phyloP scores from a whole-genome alignment of 2,113 vertebrate species.

The Lipotes vexillifer region DNA sequence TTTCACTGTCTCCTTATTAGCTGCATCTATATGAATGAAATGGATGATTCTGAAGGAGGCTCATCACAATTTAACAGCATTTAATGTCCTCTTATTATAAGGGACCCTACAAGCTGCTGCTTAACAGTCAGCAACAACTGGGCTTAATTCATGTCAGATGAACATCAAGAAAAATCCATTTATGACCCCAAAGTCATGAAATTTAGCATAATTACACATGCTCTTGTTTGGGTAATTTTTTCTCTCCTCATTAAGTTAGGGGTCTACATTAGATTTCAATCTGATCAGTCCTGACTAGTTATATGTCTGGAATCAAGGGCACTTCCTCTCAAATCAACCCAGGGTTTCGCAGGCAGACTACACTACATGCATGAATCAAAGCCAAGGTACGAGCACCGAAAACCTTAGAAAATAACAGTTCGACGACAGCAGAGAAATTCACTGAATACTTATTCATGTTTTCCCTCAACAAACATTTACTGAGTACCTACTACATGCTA shows the following conservation, averaged over 20 bases:
- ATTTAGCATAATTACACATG: slow-evolving; percentile 82
- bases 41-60: slow-evolving; percentile 49
- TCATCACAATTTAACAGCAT: slow-evolving; percentile 64
- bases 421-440: neutral
- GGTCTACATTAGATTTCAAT: slow-evolving; percentile 64
- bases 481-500: neutral
- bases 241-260: slow-evolving; percentile 75
- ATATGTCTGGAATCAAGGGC: slow-evolving; percentile 63
- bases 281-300: slow-evolving; percentile 62
- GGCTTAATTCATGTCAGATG: slow-evolving; percentile 79
- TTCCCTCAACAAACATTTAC: neutral
- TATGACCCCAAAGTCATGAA: slow-evolving; percentile 79
- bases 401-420: neutral
- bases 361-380: neutral
- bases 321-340: slow-evolving; percentile 59
- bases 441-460: neutral
- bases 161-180: slow-evolving; percentile 81
- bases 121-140: slow-evolving; percentile 67
- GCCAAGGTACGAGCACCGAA: neutral
- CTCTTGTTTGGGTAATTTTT: slow-evolving; percentile 74
- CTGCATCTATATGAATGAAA: slow-evolving; percentile 19
- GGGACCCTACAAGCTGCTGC: slow-evolving; percentile 56
- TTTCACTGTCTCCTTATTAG: slow-evolving; percentile 41
- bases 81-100: slow-evolving; percentile 71
- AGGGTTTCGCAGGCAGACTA: neutral